Conservation (phyloP, 2,888 invertebrate species). For the Heliconius hortense region DNA sequence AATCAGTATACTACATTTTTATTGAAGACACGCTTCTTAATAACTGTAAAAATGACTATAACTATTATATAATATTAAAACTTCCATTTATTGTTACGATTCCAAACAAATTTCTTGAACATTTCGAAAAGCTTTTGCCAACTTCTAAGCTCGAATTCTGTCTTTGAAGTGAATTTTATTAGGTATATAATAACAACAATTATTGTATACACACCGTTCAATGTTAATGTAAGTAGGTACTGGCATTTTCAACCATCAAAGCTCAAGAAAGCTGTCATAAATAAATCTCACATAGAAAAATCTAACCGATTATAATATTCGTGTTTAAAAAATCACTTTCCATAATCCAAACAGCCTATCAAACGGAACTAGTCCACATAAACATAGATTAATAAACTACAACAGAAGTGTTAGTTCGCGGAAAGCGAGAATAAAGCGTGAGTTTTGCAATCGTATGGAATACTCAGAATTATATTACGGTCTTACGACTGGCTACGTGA, state of each 20-base stretch:
- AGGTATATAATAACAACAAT: conserved; percentile 8
- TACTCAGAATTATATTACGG: conserved; percentile 75
- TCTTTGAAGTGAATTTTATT: conserved; percentile 19
- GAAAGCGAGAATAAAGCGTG: conserved; percentile 75
- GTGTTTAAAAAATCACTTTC: conserved; percentile 52
- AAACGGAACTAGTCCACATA: conserved; percentile 60
- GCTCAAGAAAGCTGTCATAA: conserved; percentile 19
- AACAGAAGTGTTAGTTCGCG: conserved; percentile 77
- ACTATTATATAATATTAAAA: background rate
- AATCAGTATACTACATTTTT: background rate
- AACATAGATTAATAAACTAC: conserved; percentile 76
- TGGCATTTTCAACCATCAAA: conserved; percentile 15
- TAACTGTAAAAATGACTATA: background rate
- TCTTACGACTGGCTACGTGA: conserved; percentile 56
- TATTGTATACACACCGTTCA: conserved; percentile 9
- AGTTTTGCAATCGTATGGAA: conserved; percentile 72
- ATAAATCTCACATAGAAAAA: conserved; percentile 16
- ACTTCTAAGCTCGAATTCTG: background rate
- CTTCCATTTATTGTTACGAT: background rate
- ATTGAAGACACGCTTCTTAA: background rate
- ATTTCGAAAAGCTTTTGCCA: background rate
- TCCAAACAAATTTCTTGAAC: background rate
- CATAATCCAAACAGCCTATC: conserved; percentile 49
- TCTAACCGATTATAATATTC: conserved; percentile 47
- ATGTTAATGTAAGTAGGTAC: conserved; percentile 2